A percentile compares a stretch with the other conserved stretches of the same genome.
phyloP scores from a whole-genome alignment of 2,888 invertebrate genomes.

The Ochropleura leucogaster region DNA sequence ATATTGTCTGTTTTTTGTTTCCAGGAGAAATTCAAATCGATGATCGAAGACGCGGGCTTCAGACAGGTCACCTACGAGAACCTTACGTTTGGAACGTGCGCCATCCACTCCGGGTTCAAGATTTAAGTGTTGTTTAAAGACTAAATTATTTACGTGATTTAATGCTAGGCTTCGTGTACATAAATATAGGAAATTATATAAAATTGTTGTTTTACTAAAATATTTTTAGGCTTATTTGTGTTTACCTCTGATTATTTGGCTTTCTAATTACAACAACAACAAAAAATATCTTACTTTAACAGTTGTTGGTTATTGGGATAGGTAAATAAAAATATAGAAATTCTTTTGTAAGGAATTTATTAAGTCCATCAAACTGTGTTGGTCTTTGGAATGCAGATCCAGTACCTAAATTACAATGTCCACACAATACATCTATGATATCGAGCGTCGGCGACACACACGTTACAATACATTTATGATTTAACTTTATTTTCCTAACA shows the following conservation, averaged over 20 bases:
- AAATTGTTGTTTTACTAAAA: constrained; percentile 3
- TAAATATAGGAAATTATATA: constrained; percentile 53
- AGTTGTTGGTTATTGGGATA: neutral
- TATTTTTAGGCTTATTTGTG: neutral
- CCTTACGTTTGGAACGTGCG: constrained; percentile 96
- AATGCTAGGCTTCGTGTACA: constrained; percentile 33
- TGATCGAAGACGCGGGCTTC: constrained; percentile 98
- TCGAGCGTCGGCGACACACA: constrained; percentile 62
- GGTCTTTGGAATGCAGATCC: constrained; percentile 89
- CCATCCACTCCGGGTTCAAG: constrained; percentile 99
- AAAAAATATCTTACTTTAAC: no score
- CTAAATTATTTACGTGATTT: constrained; percentile 9
- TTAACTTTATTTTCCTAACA: constrained; percentile 63
- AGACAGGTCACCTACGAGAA: constrained; percentile 96
- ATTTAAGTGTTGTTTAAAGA: constrained; percentile 85
- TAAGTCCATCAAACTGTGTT: constrained; percentile 88
- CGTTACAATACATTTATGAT: constrained; percentile 65
- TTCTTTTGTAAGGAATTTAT: constrained; percentile 79
- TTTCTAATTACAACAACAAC: no score
- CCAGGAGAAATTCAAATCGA: constrained; percentile 95
- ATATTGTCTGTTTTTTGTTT: neutral
- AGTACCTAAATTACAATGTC: constrained; percentile 82
- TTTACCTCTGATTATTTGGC: neutral
- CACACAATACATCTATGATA: constrained; percentile 78
- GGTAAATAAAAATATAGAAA: constrained; percentile 50